A percentile compares a stretch with the other conserved stretches of the same genome.
phyloP scores from a whole-genome alignment of 92 coral and sea anemone genomes.

The Paramuricea clavata region DNA sequence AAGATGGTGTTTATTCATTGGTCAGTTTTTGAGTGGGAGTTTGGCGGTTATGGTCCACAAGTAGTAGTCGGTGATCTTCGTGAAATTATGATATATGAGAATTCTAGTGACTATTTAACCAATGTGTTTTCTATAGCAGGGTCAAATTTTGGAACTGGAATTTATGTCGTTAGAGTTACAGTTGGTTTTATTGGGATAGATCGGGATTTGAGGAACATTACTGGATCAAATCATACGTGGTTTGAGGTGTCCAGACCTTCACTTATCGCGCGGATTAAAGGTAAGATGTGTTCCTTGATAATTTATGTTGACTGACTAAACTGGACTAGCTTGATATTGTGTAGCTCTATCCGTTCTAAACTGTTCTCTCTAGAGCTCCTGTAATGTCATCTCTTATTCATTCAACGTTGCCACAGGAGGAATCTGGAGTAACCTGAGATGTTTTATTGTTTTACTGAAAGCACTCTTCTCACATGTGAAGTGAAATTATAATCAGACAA shows the following conservation, averaged over 20 bases:
- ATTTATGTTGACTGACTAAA: background rate
- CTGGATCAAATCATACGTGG: conserved; percentile 73
- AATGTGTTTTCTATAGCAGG: conserved; percentile 67
- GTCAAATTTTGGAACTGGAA: conserved; percentile 75
- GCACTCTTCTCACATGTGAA: too few relatives aligned
- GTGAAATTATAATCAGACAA: too few relatives aligned
- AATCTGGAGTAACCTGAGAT: too few relatives aligned
- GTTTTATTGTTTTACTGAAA: too few relatives aligned
- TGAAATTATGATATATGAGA: conserved; percentile 44
- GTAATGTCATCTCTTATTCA: too few relatives aligned
- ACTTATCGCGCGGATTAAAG: conserved; percentile 79
- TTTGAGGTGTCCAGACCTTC: conserved; percentile 82
- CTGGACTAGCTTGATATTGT: too few relatives aligned
- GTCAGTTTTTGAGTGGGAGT: conserved; percentile 68
- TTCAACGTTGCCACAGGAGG: too few relatives aligned
- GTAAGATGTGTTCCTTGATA: conserved; percentile 36
- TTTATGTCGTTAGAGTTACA: conserved; percentile 72
- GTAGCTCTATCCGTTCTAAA: too few relatives aligned
- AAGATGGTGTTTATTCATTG: conserved; percentile 74
- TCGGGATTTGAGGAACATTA: conserved; percentile 76
- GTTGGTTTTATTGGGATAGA: conserved; percentile 78
- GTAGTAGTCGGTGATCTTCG: conserved; percentile 55
- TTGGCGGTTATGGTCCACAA: conserved; percentile 12
- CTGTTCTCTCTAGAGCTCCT: too few relatives aligned
- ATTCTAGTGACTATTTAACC: conserved; percentile 52